These are phyloP conservation scores for Sebastes baramenuke DNA, from an alignment of 2,797 vertebrate genomes.

Conservation along the genomic window DNA sequence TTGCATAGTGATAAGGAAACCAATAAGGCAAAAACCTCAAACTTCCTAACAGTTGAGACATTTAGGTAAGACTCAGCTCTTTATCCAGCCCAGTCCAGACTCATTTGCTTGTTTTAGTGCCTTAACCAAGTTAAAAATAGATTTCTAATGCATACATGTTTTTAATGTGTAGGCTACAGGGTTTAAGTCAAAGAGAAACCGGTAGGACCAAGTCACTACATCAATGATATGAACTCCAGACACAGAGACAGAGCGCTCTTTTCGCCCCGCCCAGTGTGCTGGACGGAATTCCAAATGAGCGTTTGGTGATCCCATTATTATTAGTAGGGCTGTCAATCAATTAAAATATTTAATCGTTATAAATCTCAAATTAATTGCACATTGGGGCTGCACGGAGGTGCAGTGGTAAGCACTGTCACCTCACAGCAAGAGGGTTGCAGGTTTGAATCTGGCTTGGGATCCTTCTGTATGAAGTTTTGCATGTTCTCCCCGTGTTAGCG, in stretches of 20 bases:
- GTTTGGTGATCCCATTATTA: no score
- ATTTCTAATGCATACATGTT: neutral
- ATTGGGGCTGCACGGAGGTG: no score
- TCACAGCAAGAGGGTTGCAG: no score
- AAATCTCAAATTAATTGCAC: no score
- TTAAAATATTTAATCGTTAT: no score
- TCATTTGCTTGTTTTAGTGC: neutral
- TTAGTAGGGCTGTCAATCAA: no score
- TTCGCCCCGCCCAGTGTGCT: no score
- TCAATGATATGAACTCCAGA: neutral
- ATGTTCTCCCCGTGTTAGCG: no score
- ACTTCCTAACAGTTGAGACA: neutral
- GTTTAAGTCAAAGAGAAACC: neutral
- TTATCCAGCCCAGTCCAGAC: neutral
- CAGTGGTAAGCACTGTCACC: no score
- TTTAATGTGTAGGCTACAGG: neutral
- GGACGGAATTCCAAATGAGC: no score
- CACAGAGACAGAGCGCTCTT: neutral
- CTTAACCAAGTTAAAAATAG: neutral
- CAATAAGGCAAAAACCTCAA: neutral
- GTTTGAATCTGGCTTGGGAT: no score
- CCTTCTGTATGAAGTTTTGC: no score
- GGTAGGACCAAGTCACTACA: neutral
- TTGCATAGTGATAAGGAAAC: constrained; percentile 16
- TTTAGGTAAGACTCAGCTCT: neutral